Evolutionary conservation across 2,888 invertebrate genomes (phyloP), one percentile per base, ranked within the genome.

Genomic region (Pocota personata): DNA sequence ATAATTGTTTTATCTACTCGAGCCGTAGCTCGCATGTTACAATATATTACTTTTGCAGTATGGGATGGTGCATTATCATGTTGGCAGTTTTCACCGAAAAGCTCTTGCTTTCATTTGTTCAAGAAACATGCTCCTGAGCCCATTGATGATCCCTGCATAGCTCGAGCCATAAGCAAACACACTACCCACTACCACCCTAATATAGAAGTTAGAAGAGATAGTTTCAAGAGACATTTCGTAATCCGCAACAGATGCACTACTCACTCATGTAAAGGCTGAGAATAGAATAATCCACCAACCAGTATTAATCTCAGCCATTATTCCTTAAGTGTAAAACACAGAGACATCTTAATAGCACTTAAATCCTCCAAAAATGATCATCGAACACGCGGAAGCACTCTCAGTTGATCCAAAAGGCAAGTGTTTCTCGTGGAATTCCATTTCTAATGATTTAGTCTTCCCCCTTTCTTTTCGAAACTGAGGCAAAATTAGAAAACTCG

Each of bases 401-500:
- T 58, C 43, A 43, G 43, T 77, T 60, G 14, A 76, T 66, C 55
- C 30, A 57, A n/a, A 16, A 21, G 43, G 27, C 52, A 55, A 75
- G 55, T 58, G 48, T 46, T 21, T n/a, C 37, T 14, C 24, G 24
- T 43, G 12, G 16, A 8, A 21, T 24, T 37, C 5, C 3, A 12
- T 35, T 16, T 58, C 46, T 19, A 46, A 21, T 37, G 48, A 58
- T 7, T 48, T 6, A 12, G 14, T 46, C 8, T 37, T 48, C 30
- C 69, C 67, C 69, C 19, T 69, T 69, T 30, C 10, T 57, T 8
- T 19, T 30, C 0, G 1, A 1, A 10, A 7, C 8, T 1, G n/a
- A 16, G 27, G 7, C 16, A 78, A 79, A 79, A 64, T 79, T 75
- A 79, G 73, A 84, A 35, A 67, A 57, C 67, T 21, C 62, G 14